A percentile compares a stretch with the other conserved stretches of the same genome.
phyloP scores from a whole-genome alignment of 2,888 invertebrate genomes.

The Epinotia ramella region DNA sequence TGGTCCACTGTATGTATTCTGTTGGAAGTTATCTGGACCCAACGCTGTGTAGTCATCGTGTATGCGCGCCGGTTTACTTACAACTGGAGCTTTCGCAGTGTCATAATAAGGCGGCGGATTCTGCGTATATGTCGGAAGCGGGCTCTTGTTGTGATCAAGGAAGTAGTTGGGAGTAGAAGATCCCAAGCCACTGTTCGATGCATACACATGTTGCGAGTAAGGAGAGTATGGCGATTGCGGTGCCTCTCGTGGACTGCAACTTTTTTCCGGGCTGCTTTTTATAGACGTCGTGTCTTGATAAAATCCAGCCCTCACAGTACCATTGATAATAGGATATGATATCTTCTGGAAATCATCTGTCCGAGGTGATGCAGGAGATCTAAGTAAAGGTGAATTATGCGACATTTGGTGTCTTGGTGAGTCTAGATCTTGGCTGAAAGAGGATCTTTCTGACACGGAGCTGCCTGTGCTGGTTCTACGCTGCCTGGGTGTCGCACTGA shows the following conservation, averaged over 20 bases:
- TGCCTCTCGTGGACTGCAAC: constrained; percentile 91
- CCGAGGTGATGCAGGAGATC: constrained; percentile 92
- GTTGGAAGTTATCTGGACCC: constrained; percentile 84
- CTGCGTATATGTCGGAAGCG: constrained; percentile 75
- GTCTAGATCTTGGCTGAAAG: constrained; percentile 91
- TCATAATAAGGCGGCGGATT: constrained; percentile 87
- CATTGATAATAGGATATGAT: constrained; percentile 91
- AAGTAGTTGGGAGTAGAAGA: constrained; percentile 76
- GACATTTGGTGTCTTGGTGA: constrained; percentile 91
- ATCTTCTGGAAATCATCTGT: constrained; percentile 89
- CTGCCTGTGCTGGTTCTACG: constrained; percentile 92
- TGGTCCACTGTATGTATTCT: constrained; percentile 75
- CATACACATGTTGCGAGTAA: constrained; percentile 80
- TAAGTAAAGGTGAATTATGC: constrained; percentile 89
- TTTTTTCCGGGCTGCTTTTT: constrained; percentile 93
- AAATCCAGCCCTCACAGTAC: constrained; percentile 94
- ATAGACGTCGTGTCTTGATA: constrained; percentile 95
- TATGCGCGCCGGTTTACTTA: constrained; percentile 77
- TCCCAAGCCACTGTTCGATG: constrained; percentile 67
- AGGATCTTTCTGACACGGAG: constrained; percentile 91
- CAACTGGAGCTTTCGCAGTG: constrained; percentile 78
- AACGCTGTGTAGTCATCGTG: constrained; percentile 85
- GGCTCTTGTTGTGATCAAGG: constrained; percentile 78
- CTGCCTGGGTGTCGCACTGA: constrained; percentile 80
- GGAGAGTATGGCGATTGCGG: constrained; percentile 83